Evolutionary conservation across 2,797 vertebrate species (phyloP).

Genomic region (Siniperca scherzeri): DNA sequence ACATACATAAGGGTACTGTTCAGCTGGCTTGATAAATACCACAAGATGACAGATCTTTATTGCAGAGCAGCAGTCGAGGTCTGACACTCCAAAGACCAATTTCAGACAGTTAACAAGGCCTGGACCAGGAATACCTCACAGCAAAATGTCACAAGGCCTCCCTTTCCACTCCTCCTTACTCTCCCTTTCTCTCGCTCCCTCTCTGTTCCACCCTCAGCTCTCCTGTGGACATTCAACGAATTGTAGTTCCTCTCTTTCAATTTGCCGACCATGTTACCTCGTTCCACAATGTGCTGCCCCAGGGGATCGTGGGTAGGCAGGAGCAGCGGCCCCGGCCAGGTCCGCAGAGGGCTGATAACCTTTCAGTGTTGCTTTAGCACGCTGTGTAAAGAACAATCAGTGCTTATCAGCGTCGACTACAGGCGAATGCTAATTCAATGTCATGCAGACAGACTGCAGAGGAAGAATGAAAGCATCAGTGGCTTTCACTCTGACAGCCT

Average conservation of each 20-base stretch:
- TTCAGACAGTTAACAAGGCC: slow-evolving; percentile 72
- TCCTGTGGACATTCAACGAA: slow-evolving; percentile 69
- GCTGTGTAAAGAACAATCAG: slow-evolving; percentile 83
- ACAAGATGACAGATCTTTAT: slow-evolving; percentile 68
- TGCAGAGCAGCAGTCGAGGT: slow-evolving; percentile 53
- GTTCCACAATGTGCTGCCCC: slow-evolving; percentile 69
- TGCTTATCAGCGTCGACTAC: slow-evolving; percentile 77
- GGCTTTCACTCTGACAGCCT: slow-evolving; percentile 39
- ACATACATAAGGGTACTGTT: slow-evolving; percentile 44
- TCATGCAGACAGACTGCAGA: slow-evolving; percentile 64
- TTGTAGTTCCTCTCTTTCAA: slow-evolving; percentile 78
- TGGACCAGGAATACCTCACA: slow-evolving; percentile 65
- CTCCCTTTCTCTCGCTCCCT: slow-evolving; percentile 17
- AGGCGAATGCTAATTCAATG: slow-evolving; percentile 78
- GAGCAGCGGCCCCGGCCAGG: slow-evolving; percentile 68
- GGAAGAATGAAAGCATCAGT: slow-evolving; percentile 39
- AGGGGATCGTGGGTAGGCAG: slow-evolving; percentile 57
- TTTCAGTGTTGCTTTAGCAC: slow-evolving; percentile 78
- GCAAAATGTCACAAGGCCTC: slow-evolving; percentile 71
- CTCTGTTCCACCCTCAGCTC: slow-evolving; percentile 57
- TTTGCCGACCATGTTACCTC: slow-evolving; percentile 67
- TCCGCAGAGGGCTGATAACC: slow-evolving; percentile 81
- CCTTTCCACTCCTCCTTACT: slow-evolving; percentile 54
- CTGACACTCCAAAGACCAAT: slow-evolving; percentile 73
- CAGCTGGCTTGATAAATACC: slow-evolving; percentile 65